Percentiles rank a stretch among this genome's conserved stretches.
Evolutionary conservation across 2,888 invertebrate species (phyloP).

Genomic region (Trachelus iudaicus): DNA sequence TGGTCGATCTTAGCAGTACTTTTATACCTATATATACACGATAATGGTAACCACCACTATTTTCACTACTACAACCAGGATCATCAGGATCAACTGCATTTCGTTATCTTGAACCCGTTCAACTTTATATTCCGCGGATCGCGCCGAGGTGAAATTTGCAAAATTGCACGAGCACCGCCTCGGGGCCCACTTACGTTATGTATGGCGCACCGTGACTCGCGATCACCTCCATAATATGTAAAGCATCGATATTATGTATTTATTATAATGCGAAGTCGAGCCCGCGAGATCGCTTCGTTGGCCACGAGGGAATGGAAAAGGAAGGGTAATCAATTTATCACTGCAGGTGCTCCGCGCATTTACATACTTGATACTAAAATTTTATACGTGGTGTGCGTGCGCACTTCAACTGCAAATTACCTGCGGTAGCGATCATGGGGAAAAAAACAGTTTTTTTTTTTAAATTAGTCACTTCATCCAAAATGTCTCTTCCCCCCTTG

Average conservation of each 20-base stretch:
- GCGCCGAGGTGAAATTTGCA: conserved; percentile 38
- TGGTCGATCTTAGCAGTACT: background rate
- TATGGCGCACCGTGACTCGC: background rate
- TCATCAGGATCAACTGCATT: background rate
- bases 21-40: background rate
- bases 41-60: background rate
- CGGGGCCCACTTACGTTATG: background rate
- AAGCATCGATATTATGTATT: conserved; percentile 61
- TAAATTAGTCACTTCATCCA: background rate
- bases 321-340: conserved; percentile 61
- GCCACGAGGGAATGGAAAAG: conserved; percentile 22
- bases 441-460: background rate
- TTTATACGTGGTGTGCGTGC: background rate
- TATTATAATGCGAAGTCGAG: conserved; percentile 51
- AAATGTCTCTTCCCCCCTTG: background rate
- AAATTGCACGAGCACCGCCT: conserved; percentile 37
- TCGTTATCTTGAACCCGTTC: background rate
- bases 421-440: background rate
- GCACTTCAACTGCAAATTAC: background rate
- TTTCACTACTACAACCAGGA: background rate
- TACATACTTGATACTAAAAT: conserved; percentile 49
- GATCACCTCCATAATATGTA: conserved; percentile 36
- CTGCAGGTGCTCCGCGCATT: conserved; percentile 59
- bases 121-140: conserved; percentile 13
- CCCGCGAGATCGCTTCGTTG: conserved; percentile 28